Evolutionary conservation across 2,113 vertebrate species (phyloP).

Genomic region (Clarias magur): DNA sequence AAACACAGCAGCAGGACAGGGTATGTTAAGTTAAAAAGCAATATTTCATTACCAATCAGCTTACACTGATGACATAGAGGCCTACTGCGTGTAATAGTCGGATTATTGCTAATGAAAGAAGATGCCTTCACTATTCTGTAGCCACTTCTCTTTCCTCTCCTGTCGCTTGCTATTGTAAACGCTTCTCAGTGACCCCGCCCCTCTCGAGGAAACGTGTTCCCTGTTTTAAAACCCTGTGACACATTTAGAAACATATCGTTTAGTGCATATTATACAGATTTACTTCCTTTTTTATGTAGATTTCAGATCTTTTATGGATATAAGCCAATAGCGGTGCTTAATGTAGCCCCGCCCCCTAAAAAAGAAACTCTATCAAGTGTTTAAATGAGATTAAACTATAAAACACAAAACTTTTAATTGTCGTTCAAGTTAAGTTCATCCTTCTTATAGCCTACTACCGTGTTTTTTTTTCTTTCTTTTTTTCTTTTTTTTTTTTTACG

Average conservation of each 20-base stretch:
- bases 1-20: constrained; percentile 49
- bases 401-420: constrained; percentile 47
- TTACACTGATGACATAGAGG: constrained; percentile 36
- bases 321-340: constrained; percentile 44
- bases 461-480: constrained; percentile 19
- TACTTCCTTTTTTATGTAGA: constrained; percentile 47
- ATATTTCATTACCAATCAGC: constrained; percentile 50
- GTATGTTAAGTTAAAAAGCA: constrained; percentile 59
- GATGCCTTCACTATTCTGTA: constrained; percentile 60
- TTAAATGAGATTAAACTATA: constrained; percentile 54
- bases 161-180: constrained; percentile 56
- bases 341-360: constrained; percentile 59
- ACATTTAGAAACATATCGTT: constrained; percentile 52
- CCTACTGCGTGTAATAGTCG: constrained; percentile 35
- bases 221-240: constrained; percentile 47
- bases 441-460: constrained; percentile 34
- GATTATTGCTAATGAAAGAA: constrained; percentile 44
- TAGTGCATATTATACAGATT: constrained; percentile 54
- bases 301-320: constrained; percentile 46
- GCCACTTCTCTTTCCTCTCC: constrained; percentile 52
- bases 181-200: constrained; percentile 33
- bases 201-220: constrained; percentile 40
- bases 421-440: constrained; percentile 56
- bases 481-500: constrained; percentile 14
- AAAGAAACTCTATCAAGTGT: constrained; percentile 51